phyloP scores from a whole-genome alignment of 2,797 vertebrate genomes.

The Sciurus vulgaris region DNA sequence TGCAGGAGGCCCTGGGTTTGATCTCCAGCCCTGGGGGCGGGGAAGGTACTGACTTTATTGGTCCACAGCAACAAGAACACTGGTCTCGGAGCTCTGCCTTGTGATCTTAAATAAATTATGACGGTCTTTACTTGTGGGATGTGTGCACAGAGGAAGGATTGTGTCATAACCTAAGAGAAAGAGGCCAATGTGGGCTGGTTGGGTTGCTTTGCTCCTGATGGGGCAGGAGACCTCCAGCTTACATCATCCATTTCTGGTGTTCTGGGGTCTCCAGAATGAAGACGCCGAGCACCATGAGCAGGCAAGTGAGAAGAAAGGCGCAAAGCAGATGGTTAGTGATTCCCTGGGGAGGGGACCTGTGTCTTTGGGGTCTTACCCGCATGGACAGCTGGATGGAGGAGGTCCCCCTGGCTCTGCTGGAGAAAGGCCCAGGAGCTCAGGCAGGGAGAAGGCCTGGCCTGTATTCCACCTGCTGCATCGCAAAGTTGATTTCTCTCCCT shows the following conservation, averaged over 20 bases:
- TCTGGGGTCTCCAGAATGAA: neutral
- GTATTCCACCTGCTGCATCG: neutral
- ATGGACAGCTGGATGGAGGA: neutral
- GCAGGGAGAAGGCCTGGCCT: neutral
- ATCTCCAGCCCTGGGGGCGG: too few species aligned
- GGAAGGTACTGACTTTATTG: neutral
- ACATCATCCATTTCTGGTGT: neutral
- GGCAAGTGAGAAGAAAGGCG: neutral
- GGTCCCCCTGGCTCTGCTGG: neutral
- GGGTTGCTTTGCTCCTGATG: neutral
- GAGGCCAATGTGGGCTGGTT: neutral
- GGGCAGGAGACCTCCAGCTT: neutral
- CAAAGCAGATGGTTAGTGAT: accelerated
- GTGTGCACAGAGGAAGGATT: neutral
- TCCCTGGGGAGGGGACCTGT: too few species aligned
- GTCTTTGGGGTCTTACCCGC: neutral
- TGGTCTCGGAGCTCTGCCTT: neutral
- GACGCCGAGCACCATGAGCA: accelerated
- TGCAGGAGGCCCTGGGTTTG: too few species aligned
- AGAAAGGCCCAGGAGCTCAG: neutral
- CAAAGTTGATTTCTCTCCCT: neutral
- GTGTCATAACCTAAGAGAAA: neutral
- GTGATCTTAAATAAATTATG: neutral
- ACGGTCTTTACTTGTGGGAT: neutral
- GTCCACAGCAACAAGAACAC: neutral